Base-by-base conservation (phyloP, 2,888 invertebrate genomes). In the Heliconius aoede region DNA sequence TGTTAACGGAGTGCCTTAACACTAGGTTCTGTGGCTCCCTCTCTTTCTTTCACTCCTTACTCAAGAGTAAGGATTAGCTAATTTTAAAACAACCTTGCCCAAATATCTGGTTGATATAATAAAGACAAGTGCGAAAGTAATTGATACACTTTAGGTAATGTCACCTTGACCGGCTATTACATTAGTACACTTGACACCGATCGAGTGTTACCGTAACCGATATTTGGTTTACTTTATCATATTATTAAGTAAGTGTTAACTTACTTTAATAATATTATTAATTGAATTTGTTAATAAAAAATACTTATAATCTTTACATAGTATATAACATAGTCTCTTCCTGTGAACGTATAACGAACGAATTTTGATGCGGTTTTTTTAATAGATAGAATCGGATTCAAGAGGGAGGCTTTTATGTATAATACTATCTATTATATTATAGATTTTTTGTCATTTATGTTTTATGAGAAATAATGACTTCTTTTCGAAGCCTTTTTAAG, bases 121-220 rank as follows among this genome's bases (percentile, higher is more conserved):
- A 69, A 69, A 30, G n/a, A 24, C 51, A 69, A 69, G 51, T 69
- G 51, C 69, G 69, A 55, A 55, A 18, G 69, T 32, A 32, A 28
- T 15, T 69, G 69, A 69, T 69, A 69, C 55, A 30, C 0, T 69
- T 69, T 55, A 69, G 69, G 69, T 69, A 69, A 69, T 15, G 8
- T 4, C 67, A 80, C 84, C 84, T 85, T 85, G 84, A 84, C 84
- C 83, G 73, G 77, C 82, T 81, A 80, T 83, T 82, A 81, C 84
- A 83, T 83, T 82, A 81, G 79, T 80, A 82, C 79, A 81, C 83
- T 82, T 83, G 82, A 80, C 82, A 80, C 79, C 80, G 77, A 79
- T 79, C 76, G 67, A 67, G n/a, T 78, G 76, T 74, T 78, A 61
- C 72, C 32, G 69, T 40, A 65, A 65, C 3, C 36, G 18, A 65